Evolutionary conservation across 1,140 invertebrate species (phyloP).

Genomic region (Phenacoccus solenopsis): DNA sequence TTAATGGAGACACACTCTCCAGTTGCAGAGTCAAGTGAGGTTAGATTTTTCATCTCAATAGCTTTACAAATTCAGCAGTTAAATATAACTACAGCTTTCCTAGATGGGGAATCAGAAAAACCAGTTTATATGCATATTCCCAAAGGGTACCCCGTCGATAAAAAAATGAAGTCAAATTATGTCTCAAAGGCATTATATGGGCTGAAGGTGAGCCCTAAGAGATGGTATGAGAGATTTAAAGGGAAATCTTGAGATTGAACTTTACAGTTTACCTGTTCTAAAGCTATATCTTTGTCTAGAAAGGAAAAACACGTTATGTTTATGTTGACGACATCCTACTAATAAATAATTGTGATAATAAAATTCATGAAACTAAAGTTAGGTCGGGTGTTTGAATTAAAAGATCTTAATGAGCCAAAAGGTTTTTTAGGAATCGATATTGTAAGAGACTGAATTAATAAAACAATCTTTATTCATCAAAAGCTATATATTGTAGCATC

Average conservation of each 20-base stretch:
- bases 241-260: constrained; percentile 25
- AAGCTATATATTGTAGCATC: not conserved
- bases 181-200: constrained; percentile 32
- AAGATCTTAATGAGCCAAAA: not conserved
- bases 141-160: constrained; percentile 23
- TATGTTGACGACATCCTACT: constrained; percentile 21
- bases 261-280: constrained; percentile 24
- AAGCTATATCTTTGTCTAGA: constrained; percentile 10
- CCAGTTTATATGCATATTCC: constrained; percentile 34
- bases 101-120: constrained; percentile 34
- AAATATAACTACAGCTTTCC: constrained; percentile 34
- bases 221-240: constrained; percentile 30
- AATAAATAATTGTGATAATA: not conserved
- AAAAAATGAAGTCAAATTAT: constrained; percentile 24
- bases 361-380: constrained; percentile 4
- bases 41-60: constrained; percentile 32
- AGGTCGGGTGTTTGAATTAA: constrained; percentile 1
- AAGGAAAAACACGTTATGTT: constrained; percentile 13
- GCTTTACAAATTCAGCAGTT: constrained; percentile 30
- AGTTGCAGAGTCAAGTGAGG: constrained; percentile 28
- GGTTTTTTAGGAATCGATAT: not conserved
- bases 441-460: not conserved
- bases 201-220: constrained; percentile 30
- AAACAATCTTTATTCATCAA: constrained; percentile 3
- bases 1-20: constrained; percentile 32